Evolutionary conservation across 2,113 vertebrate species (phyloP).

Genomic region (Bos indicus): DNA sequence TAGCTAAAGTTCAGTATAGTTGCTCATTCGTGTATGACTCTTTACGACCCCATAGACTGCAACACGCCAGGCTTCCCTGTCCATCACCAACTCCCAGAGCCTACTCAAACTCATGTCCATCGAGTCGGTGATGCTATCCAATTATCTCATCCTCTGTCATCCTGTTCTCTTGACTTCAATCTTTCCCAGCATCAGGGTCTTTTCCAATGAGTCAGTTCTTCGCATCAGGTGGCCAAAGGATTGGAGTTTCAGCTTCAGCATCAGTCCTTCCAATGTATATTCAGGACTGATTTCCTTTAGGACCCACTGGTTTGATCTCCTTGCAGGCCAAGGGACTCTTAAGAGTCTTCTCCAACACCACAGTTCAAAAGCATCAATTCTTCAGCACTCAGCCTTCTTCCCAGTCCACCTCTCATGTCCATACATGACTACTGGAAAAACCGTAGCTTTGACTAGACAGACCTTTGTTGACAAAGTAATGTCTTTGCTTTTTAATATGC

Average conservation of each 20-base stretch:
- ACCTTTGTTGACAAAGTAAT: neutral
- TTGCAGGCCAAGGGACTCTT: neutral
- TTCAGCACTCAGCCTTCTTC: fast-evolving
- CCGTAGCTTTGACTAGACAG: neutral
- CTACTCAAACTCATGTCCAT: neutral
- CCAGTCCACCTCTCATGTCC: neutral
- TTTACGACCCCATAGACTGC: too few relatives aligned
- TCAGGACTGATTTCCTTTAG: neutral
- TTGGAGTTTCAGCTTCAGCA: neutral
- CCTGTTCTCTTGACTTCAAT: neutral
- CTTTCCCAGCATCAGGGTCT: neutral
- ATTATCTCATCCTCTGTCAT: neutral
- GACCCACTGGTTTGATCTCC: neutral
- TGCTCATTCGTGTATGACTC: neutral
- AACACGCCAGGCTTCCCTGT: neutral
- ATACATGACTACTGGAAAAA: neutral
- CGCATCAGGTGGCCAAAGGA: fast-evolving
- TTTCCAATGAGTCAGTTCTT: neutral
- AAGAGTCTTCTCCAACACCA: neutral
- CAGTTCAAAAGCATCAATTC: neutral
- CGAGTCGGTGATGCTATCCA: fast-evolving
- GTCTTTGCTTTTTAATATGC: neutral
- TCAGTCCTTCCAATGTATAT: neutral
- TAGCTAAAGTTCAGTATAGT: neutral
- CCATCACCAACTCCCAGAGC: neutral